A percentile compares a stretch with the other conserved stretches of the same genome.
phyloP scores from a whole-genome alignment of 2,113 vertebrate genomes.

The Leptocoma aspasia region DNA sequence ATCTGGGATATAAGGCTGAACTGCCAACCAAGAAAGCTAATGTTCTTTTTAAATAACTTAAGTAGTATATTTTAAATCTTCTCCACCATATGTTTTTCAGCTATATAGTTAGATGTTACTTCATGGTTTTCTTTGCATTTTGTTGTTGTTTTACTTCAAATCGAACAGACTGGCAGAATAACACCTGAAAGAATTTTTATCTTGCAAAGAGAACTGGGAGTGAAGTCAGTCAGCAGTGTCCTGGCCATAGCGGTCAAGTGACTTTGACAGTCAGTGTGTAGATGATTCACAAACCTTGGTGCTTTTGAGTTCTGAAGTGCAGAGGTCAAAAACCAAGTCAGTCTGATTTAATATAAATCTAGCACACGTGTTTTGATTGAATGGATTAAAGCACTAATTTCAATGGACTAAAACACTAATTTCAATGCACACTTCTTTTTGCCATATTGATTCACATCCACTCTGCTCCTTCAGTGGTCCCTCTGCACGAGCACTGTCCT shows the following conservation, averaged over 20 bases:
- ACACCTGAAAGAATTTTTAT: not conserved
- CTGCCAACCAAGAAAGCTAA: not conserved
- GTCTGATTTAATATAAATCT: not conserved
- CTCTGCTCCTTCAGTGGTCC: fast-evolving
- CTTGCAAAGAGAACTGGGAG: not conserved
- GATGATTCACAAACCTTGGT: not conserved
- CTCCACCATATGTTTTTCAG: not conserved
- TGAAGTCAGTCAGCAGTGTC: not conserved
- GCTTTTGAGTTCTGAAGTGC: not conserved
- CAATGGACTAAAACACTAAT: not conserved
- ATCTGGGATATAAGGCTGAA: not conserved
- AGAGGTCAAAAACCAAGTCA: not conserved
- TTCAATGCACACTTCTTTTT: not conserved
- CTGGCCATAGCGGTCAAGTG: not conserved
- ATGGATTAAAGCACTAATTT: not conserved
- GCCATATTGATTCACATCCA: not conserved
- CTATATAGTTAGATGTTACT: not conserved
- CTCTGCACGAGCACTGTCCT: not conserved
- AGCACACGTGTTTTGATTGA: not conserved
- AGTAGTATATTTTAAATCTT: not conserved
- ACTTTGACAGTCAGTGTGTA: not conserved
- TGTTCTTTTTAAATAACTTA: not conserved
- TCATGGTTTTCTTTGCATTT: not conserved
- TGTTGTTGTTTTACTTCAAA: not conserved
- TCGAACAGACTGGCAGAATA: not conserved